A percentile compares a stretch with the other conserved stretches of the same genome.
Evolutionary conservation across 2,888 invertebrate genomes (phyloP).

Genomic region (Trissonchulus sp.): DNA sequence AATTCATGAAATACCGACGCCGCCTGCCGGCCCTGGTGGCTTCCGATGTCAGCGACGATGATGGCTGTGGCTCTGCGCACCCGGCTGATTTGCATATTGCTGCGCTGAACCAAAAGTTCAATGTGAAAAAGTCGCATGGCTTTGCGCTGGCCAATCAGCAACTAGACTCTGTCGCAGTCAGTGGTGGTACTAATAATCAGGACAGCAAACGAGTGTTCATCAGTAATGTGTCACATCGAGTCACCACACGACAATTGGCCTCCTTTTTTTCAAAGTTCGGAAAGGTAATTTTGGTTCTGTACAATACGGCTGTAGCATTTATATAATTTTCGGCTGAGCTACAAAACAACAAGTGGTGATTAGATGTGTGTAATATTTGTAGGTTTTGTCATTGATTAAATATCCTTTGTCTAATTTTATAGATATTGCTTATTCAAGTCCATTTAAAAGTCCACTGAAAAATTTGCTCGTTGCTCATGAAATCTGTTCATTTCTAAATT

Average conservation of each 20-base stretch:
- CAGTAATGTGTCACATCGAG: constrained; percentile 45
- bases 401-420: too few species aligned
- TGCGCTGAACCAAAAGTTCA: neutral
- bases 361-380: too few species aligned
- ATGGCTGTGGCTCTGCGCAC: neutral
- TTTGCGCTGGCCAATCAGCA: neutral
- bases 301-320: too few species aligned
- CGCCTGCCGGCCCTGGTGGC: constrained; percentile 47
- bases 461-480: too few species aligned
- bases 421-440: too few species aligned
- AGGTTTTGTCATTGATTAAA: too few species aligned
- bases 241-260: constrained; percentile 47
- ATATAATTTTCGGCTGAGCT: too few species aligned
- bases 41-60: neutral
- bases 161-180: too few species aligned
- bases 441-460: too few species aligned
- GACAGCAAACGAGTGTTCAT: constrained; percentile 39
- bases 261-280: constrained; percentile 50
- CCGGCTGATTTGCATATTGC: neutral
- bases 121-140: neutral
- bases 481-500: too few species aligned
- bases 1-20: constrained; percentile 51
- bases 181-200: neutral
- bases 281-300: too few species aligned
- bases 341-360: too few species aligned